Base-by-base conservation (phyloP, 2,888 invertebrate species). In the Spodoptera exigua region DNA sequence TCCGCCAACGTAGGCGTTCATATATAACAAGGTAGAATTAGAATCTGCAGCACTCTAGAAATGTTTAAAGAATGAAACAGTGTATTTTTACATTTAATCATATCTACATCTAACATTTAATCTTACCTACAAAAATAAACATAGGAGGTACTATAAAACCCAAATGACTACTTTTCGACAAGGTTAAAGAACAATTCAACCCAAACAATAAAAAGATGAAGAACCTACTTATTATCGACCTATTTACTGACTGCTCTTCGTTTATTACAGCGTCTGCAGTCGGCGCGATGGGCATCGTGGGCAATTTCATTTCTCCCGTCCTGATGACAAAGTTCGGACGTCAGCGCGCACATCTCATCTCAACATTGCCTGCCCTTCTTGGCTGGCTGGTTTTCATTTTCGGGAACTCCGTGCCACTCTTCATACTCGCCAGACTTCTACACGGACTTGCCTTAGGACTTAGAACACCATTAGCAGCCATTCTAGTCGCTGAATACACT, bases 301-400 rank as follows among this genome's bases (percentile, higher is more conserved):
- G 93, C 1, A 94, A 93, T 85, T 92, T 94, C 79, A 83, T 94
- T 53, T 92, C 93, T 0, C 93, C 93, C 3, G 76, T 95, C 3
- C 79, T 95, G 52, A 95, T 95, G 94, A 95, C 95, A 43, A 90
- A 88, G 55, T 90, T 93, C 56, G 96, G 96, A 0, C 90, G 96
- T 13, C 95, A 95, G 80, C 90, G 90, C 18, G 93, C 95, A 2
- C 95, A 95, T 53, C 87, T 95, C 32, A 81, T 95, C 55, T 86
- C 87, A 62, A 94, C 93, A 7, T 57, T 93, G 9, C 93, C 93
- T 21, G 93, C 95, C 2, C 85, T 95, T 0, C 81, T 95, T 7
- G 94, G 95, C 57, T 94, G 93, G 93, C 81, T 93, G 21, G 85
- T 89, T 35, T 93, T 93, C 79, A 80, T 92, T 48, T 74, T 92